A percentile compares a stretch with the other conserved stretches of the same genome.
Evolutionary conservation across 92 coral and sea anemone species (phyloP).

Genomic region (Phenganax subtilis): DNA sequence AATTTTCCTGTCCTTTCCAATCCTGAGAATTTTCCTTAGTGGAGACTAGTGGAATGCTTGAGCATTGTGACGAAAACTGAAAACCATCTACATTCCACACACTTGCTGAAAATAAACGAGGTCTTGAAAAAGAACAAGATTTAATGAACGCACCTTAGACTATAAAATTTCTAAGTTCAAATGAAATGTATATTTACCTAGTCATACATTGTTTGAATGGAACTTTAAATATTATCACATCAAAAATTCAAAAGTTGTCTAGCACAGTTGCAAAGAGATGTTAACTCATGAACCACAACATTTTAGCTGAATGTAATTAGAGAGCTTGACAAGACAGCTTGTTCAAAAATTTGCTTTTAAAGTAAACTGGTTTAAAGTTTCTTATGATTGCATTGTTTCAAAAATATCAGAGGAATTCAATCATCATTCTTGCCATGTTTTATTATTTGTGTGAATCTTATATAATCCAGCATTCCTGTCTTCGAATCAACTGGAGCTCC

Average conservation of each 20-base stretch:
- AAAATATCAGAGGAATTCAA: conserved; percentile 32
- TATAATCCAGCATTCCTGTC: conserved; percentile 82
- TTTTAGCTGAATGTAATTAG: too few species aligned
- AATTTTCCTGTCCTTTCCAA: too few species aligned
- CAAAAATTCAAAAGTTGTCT: too few species aligned
- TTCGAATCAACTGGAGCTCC: conserved; percentile 89
- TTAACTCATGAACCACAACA: too few species aligned
- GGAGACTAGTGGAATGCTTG: too few species aligned
- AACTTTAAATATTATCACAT: background rate
- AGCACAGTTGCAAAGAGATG: too few species aligned
- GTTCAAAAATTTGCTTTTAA: too few species aligned
- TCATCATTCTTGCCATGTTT: conserved; percentile 99
- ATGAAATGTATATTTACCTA: background rate
- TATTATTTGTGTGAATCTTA: conserved; percentile 73
- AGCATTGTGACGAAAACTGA: background rate
- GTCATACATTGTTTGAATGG: background rate
- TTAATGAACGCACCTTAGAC: conserved; percentile 1
- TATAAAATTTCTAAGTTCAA: background rate
- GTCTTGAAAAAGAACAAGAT: background rate
- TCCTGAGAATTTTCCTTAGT: too few species aligned
- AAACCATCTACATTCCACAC: background rate
- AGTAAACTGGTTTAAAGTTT: background rate
- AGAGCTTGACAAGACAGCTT: too few species aligned
- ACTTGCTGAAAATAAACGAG: background rate
- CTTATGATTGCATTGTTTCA: background rate